Conservation (phyloP, 2,113 vertebrate genomes). For the Mormyrus iriodes region DNA sequence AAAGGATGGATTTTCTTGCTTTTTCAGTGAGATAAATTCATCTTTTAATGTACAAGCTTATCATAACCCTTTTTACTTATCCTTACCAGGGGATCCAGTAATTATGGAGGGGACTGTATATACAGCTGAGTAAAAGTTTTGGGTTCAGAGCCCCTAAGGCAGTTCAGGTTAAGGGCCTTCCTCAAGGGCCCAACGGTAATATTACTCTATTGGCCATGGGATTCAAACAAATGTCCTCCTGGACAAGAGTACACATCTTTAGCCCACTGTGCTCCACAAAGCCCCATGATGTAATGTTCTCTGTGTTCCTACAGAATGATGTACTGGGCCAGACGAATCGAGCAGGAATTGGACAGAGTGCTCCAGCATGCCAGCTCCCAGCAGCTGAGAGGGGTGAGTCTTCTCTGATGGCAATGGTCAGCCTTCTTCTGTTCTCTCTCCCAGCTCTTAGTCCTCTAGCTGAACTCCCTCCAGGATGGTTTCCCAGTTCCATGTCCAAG, state of each 20-base stretch:
- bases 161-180: background rate
- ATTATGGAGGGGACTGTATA: background rate
- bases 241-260: background rate
- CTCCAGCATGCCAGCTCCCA: slow-evolving; percentile 93
- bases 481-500: slow-evolving; percentile 25
- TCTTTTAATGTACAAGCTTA: background rate
- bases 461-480: slow-evolving; percentile 43
- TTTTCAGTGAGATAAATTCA: background rate
- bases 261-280: background rate
- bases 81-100: background rate
- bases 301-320: slow-evolving; percentile 78
- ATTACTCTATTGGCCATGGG: background rate
- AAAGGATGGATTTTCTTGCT: background rate
- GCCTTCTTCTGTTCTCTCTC: slow-evolving; percentile 11
- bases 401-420: background rate
- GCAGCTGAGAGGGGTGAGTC: slow-evolving; percentile 86
- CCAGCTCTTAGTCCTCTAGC: slow-evolving; percentile 46
- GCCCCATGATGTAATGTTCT: slow-evolving; percentile 26
- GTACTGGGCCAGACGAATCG: slow-evolving; percentile 93
- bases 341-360: slow-evolving; percentile 94
- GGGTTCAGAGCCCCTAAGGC: background rate
- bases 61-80: background rate
- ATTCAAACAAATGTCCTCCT: background rate
- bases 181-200: background rate
- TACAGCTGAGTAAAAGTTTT: background rate